Conservation (phyloP, 2,888 invertebrate species). For the Nomada ruficornis region DNA sequence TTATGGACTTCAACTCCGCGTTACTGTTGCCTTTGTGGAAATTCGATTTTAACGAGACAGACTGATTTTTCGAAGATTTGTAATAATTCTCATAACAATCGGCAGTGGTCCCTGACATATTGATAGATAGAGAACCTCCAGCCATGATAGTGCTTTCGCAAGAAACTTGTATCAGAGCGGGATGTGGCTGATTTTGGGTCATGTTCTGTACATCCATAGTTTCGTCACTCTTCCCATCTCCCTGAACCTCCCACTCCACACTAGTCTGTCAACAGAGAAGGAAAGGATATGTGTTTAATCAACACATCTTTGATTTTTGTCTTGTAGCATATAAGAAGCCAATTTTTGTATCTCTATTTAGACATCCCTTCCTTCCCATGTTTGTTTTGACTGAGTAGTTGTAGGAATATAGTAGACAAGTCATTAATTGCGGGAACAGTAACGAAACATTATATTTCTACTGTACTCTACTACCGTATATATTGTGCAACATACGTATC, state of each 20-base stretch:
- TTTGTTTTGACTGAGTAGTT: slow-evolving; percentile 68
- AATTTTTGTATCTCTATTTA: slow-evolving; percentile 70
- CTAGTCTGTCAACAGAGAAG: slow-evolving; percentile 89
- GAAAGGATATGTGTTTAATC: slow-evolving; percentile 86
- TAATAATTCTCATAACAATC: slow-evolving; percentile 53
- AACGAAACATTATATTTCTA: slow-evolving; percentile 70
- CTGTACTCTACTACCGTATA: background rate
- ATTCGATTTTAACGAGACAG: slow-evolving; percentile 36
- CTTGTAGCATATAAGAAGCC: slow-evolving; percentile 79
- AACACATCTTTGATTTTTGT: slow-evolving; percentile 76
- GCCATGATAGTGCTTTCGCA: slow-evolving; percentile 77
- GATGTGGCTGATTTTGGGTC: slow-evolving; percentile 76
- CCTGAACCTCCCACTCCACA: slow-evolving; percentile 85
- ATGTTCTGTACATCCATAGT: slow-evolving; percentile 80
- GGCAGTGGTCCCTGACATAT: slow-evolving; percentile 69
- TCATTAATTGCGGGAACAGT: slow-evolving; percentile 68
- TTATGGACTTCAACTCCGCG: slow-evolving; percentile 24
- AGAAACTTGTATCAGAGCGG: slow-evolving; percentile 74
- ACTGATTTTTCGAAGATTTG: slow-evolving; percentile 49
- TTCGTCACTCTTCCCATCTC: slow-evolving; percentile 84
- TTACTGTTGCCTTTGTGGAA: slow-evolving; percentile 41
- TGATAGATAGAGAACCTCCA: slow-evolving; percentile 76
- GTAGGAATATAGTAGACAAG: slow-evolving; percentile 57
- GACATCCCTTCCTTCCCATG: slow-evolving; percentile 86
- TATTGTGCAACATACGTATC: slow-evolving; percentile 7